Conservation (phyloP, 2,113 vertebrate species). For the Loxodonta africana region DNA sequence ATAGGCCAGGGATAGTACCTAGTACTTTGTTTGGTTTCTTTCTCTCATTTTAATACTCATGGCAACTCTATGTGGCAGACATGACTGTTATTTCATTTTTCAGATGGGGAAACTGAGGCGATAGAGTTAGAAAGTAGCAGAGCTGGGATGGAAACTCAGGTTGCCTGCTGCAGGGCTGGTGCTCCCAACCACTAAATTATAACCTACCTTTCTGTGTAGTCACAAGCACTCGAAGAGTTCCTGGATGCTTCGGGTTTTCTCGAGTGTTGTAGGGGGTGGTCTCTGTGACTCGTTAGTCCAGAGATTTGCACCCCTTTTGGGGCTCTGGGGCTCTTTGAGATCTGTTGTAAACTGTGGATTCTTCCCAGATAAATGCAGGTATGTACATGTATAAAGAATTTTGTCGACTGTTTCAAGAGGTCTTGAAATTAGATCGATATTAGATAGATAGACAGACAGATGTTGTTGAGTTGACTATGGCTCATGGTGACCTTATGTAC, state of each 20-base stretch:
- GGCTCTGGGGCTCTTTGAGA: not conserved
- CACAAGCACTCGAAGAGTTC: not conserved
- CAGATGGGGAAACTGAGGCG: not conserved
- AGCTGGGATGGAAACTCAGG: not conserved
- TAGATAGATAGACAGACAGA: too few relatives aligned
- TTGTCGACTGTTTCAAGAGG: not conserved
- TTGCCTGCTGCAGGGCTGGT: not conserved
- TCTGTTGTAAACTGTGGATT: not conserved
- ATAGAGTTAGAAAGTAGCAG: not conserved
- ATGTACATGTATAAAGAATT: not conserved
- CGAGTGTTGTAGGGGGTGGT: not conserved
- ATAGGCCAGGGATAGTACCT: not conserved
- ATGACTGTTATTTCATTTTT: not conserved
- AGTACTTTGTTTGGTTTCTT: too few relatives aligned
- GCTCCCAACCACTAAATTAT: not conserved
- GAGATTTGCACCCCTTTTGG: not conserved
- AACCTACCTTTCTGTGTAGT: not conserved
- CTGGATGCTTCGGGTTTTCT: too few relatives aligned
- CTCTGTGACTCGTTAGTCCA: not conserved
- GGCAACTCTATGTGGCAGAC: not conserved
- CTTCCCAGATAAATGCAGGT: not conserved
- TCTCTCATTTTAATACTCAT: not conserved
- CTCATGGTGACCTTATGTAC: not conserved
- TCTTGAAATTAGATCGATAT: not conserved
- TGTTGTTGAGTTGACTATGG: too few relatives aligned